These are phyloP conservation scores for Phengaris arion DNA, from an alignment of 2,888 invertebrate species.

Conservation along the genomic window DNA sequence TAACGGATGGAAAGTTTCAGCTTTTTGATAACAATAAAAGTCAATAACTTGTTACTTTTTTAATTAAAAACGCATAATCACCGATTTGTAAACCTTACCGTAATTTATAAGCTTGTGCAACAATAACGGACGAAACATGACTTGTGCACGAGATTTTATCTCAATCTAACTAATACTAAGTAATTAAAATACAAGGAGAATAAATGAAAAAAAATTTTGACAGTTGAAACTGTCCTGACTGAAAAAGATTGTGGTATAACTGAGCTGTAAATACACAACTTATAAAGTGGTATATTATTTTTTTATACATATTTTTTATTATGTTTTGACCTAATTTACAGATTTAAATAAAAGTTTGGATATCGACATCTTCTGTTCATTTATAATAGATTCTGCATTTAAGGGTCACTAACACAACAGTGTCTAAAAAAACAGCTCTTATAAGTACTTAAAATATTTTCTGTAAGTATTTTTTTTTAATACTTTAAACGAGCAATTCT, in stretches of 20 bases:
- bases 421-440: neutral
- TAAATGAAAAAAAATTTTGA: neutral
- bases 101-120: constrained; percentile 24
- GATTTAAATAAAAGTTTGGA: neutral
- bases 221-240: neutral
- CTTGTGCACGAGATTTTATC: constrained; percentile 43
- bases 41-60: too few species aligned
- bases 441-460: too few species aligned
- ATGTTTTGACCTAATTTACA: too few species aligned
- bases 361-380: neutral
- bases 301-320: too few species aligned
- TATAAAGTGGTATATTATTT: too few species aligned
- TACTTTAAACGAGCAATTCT: too few species aligned
- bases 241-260: too few species aligned
- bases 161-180: constrained; percentile 32
- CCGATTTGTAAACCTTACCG: constrained; percentile 5
- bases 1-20: too few species aligned
- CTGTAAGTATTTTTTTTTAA: too few species aligned
- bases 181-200: neutral
- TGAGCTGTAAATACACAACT: too few species aligned
- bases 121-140: constrained; percentile 45
- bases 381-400: too few species aligned
- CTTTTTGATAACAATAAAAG: too few species aligned
- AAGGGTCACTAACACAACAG: neutral
- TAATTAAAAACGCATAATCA: neutral